Conservation (phyloP, 2,797 vertebrate species). For the Pteropus rufus region DNA sequence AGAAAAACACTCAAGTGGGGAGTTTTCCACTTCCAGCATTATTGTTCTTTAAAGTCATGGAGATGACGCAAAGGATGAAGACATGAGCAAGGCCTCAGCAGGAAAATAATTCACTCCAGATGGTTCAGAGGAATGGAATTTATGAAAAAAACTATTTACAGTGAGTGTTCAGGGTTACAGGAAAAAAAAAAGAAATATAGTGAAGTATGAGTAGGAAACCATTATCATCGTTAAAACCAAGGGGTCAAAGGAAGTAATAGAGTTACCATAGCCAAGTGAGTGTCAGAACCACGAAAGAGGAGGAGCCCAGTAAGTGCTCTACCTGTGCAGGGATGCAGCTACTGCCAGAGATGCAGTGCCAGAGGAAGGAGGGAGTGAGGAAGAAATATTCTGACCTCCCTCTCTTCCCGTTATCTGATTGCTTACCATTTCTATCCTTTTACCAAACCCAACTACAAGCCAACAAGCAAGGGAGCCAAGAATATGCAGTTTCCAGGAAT, state of each 20-base stretch:
- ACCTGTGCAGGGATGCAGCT: neutral
- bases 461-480: neutral
- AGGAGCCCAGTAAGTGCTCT: neutral
- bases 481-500: neutral
- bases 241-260: neutral
- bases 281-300: neutral
- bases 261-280: neutral
- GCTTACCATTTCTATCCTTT: neutral
- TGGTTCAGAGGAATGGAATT: conserved; percentile 3
- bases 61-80: conserved; percentile 23
- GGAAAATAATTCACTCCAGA: conserved; percentile 33
- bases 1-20: conserved; percentile 2
- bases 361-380: neutral
- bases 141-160: neutral
- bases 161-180: neutral
- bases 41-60: conserved; percentile 17
- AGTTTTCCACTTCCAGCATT: conserved; percentile 23
- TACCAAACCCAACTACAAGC: conserved; percentile 13
- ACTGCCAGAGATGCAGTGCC: neutral
- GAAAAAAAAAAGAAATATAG: conserved; percentile 20
- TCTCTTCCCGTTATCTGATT: neutral
- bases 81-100: neutral
- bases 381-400: neutral
- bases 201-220: neutral
- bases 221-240: neutral